Evolutionary conservation across 2,797 vertebrate species (phyloP).

Genomic region (Spizella passerina): DNA sequence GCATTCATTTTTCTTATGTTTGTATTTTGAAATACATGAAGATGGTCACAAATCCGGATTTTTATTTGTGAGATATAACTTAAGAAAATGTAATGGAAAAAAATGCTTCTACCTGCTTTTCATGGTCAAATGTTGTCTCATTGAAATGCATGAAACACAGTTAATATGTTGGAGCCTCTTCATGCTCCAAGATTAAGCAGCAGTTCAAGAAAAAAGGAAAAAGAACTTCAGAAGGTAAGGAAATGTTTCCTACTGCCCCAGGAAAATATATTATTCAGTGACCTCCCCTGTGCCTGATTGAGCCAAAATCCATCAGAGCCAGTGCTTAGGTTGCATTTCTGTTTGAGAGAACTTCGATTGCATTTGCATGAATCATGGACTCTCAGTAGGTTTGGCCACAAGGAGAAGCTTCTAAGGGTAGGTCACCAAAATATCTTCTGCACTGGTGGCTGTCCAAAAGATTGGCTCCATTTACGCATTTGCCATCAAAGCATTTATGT

Average conservation of each 20-base stretch:
- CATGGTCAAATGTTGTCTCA: not conserved
- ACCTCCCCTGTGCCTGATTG: not conserved
- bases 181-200: not conserved
- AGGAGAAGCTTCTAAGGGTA: not conserved
- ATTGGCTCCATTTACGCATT: accelerated
- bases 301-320: not conserved
- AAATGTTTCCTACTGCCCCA: not conserved
- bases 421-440: not conserved
- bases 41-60: not conserved
- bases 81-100: not conserved
- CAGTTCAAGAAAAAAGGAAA: not conserved
- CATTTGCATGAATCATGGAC: not conserved
- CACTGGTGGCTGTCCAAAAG: not conserved
- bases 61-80: not conserved
- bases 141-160: not conserved
- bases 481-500: not conserved
- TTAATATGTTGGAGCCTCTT: not conserved
- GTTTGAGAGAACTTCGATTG: not conserved
- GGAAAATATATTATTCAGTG: not conserved
- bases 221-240: not conserved
- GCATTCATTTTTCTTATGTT: not conserved
- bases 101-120: not conserved
- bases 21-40: not conserved
- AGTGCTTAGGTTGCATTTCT: not conserved
- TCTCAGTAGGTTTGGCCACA: not conserved